Base-by-base conservation (phyloP, 2,797 vertebrate genomes). In the Notolabrus celidotus region DNA sequence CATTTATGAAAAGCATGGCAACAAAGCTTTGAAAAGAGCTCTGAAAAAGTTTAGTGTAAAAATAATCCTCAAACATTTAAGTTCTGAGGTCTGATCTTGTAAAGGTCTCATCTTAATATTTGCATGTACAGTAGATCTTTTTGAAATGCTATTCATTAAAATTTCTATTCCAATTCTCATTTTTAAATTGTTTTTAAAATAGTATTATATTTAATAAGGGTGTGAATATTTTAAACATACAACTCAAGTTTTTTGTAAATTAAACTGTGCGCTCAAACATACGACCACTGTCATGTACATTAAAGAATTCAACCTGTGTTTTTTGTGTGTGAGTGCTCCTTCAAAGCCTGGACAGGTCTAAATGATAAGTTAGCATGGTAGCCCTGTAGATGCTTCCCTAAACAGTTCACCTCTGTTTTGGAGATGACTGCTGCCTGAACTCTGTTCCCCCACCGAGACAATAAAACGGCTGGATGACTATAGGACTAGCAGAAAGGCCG, bases 391-490 rank as follows among this genome's bases (percentile, higher is more conserved):
- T 23, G 65, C 77, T 78, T 80, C 67, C 73, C 51, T 79, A 73
- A 90, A 89, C 81, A 89, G 86, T 89, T 92, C 85, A 86, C 88
- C 90, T 90, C 82, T 83, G 82, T 86, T 74, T 83, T 56, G 61
- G 56, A 76, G 73, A 74, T 92, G 93, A 93, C 94, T 94, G 90
- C 85, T 84, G 89, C 79, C 89, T 94, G 94, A 94, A 94, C 94
- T 80, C 90, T 84, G 76, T 85, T 64, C 87, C 91, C 94, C 93
- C 87, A 88, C 82, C 82, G 92, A 92, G 93, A 92, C 93, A 95
- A 92, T 94, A 94, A 94, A 95, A 93, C 70, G 90, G 92, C 92
- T 93, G 90, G 90, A 91, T 90, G 92, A 92, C 90, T 88, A 83
- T 76, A 77, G 84, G 86, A 90, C 86, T 74, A 84, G 91, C 88